Conservation (phyloP, 1,140 invertebrate genomes). For the Physella acuta region DNA sequence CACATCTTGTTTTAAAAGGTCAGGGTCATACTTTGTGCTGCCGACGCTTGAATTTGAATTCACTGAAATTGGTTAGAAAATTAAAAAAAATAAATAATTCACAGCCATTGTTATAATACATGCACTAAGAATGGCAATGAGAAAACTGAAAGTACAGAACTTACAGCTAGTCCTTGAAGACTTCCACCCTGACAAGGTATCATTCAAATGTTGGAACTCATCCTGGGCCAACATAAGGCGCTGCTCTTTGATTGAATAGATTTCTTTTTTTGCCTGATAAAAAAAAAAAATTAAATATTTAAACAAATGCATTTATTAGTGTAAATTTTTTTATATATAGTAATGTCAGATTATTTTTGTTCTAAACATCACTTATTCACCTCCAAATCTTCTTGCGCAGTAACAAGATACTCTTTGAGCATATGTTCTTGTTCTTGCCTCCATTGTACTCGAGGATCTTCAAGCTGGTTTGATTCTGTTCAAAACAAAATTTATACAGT, state of each 20-base stretch:
- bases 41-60: slow-evolving; percentile 86
- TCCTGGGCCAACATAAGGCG: slow-evolving; percentile 88
- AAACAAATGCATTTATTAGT: background rate
- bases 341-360: no score
- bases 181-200: slow-evolving; percentile 73
- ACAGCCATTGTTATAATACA: no score
- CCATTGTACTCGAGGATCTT: slow-evolving; percentile 95
- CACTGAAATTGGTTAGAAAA: no score
- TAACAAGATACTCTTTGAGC: slow-evolving; percentile 92
- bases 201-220: slow-evolving; percentile 92
- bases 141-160: slow-evolving; percentile 28
- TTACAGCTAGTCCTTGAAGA: slow-evolving; percentile 58
- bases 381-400: slow-evolving; percentile 90
- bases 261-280: slow-evolving; percentile 88
- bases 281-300: background rate
- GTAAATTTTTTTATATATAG: background rate
- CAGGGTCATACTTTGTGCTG: slow-evolving; percentile 87
- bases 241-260: slow-evolving; percentile 92
- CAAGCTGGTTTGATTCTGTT: slow-evolving; percentile 89
- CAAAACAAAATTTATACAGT: slow-evolving; percentile 37
- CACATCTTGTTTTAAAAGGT: slow-evolving; percentile 88
- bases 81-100: no score
- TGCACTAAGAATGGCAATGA: no score
- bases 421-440: slow-evolving; percentile 91
- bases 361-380: slow-evolving; percentile 60